Evolutionary conservation across 2,113 vertebrate species (phyloP).

Genomic region (Rhodinocichla rosea): DNA sequence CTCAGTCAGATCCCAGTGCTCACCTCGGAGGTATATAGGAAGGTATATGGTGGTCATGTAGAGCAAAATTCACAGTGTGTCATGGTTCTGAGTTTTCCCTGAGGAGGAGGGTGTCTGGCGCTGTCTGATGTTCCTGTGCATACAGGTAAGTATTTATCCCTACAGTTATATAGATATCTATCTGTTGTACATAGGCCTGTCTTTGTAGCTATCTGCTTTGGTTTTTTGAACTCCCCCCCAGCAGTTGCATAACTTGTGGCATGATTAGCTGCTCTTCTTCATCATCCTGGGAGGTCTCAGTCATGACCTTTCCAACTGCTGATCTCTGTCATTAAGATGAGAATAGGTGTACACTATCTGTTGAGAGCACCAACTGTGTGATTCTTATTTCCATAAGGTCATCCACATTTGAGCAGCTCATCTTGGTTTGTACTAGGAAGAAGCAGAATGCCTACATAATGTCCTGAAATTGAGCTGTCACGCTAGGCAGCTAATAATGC

Average conservation of each 20-base stretch:
- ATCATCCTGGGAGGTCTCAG: conserved; percentile 59
- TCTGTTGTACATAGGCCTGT: conserved; percentile 29
- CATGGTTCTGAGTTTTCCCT: conserved; percentile 37
- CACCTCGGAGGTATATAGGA: background rate
- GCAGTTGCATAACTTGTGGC: conserved; percentile 42
- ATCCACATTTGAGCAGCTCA: background rate
- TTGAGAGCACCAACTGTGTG: background rate
- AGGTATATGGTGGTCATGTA: conserved; percentile 41
- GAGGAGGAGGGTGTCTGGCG: conserved; percentile 53
- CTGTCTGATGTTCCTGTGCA: conserved; percentile 54
- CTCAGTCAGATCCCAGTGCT: conserved; percentile 7
- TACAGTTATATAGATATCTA: conserved; percentile 57
- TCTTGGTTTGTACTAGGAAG: background rate
- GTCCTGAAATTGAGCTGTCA: background rate
- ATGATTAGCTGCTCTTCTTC: conserved; percentile 29
- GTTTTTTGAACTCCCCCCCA: background rate
- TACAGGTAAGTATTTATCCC: conserved; percentile 59
- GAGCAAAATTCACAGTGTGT: background rate
- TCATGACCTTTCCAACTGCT: conserved; percentile 47
- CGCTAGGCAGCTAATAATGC: background rate
- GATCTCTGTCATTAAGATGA: background rate
- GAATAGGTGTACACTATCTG: background rate
- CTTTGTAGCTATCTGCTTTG: conserved; percentile 36
- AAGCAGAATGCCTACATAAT: background rate
- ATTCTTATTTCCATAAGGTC: background rate